Evolutionary conservation across 2,113 vertebrate genomes (phyloP).

Genomic region (Hypomesus transpacificus): DNA sequence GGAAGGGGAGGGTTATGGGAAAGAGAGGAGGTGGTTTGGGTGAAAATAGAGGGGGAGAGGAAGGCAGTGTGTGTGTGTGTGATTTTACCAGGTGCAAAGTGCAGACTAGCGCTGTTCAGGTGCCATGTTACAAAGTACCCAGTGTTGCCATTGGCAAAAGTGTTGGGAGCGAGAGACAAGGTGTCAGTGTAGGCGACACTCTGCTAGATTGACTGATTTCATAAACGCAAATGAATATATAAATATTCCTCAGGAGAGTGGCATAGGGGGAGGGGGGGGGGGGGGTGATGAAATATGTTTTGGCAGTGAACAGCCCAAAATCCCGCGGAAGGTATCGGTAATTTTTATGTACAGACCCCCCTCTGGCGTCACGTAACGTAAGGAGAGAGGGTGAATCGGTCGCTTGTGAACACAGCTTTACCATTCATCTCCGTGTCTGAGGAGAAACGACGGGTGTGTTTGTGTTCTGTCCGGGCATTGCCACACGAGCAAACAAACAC

Average conservation of each 20-base stretch:
- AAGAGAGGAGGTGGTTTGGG: too few species aligned
- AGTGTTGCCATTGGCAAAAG: neutral
- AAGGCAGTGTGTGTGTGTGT: neutral
- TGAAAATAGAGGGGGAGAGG: neutral
- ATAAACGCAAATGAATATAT: constrained; percentile 37
- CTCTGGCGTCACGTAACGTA: neutral
- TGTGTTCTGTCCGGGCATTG: neutral
- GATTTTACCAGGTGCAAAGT: neutral
- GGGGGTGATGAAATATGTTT: constrained; percentile 33
- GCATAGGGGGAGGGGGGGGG: constrained; percentile 20
- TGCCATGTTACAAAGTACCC: constrained; percentile 4
- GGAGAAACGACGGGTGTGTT: neutral
- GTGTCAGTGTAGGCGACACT: constrained; percentile 23
- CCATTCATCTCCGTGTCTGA: constrained; percentile 4
- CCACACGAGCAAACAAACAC: neutral
- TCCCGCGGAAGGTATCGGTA: constrained; percentile 8
- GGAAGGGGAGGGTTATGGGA: too few species aligned
- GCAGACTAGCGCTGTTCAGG: constrained; percentile 15
- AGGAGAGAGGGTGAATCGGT: neutral
- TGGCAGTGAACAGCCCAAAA: constrained; percentile 16
- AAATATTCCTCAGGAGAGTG: constrained; percentile 39
- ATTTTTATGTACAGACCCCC: neutral
- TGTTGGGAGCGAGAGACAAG: constrained; percentile 23
- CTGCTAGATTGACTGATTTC: constrained; percentile 24
- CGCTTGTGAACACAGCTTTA: constrained; percentile 4